Evolutionary conservation across 2,888 invertebrate species (phyloP).

Genomic region (Agrypnus murinus): DNA sequence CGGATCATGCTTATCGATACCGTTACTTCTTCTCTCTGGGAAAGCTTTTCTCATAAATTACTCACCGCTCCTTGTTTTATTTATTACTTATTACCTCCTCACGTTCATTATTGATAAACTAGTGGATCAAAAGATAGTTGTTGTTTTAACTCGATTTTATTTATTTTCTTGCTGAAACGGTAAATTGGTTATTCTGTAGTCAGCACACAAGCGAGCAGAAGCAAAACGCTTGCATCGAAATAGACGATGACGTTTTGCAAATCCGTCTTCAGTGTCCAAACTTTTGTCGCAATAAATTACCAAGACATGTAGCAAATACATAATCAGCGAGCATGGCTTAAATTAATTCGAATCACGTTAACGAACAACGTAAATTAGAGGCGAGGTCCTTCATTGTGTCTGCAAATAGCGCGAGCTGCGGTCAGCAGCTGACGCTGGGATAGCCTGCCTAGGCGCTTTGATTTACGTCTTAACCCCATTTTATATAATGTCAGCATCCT

Average conservation of each 20-base stretch:
- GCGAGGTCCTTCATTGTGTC: conserved; percentile 64
- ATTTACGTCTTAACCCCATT: conserved; percentile 77
- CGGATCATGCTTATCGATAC: no score
- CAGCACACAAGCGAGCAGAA: no score
- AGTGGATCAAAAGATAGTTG: no score
- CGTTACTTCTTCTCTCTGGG: no score
- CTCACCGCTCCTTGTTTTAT: no score
- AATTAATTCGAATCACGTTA: conserved; percentile 71
- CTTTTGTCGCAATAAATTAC: conserved; percentile 66
- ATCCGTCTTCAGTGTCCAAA: conserved; percentile 58
- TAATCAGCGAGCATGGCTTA: conserved; percentile 67
- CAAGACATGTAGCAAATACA: conserved; percentile 70
- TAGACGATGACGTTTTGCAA: conserved; percentile 54
- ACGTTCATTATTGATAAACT: no score
- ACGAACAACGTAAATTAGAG: conserved; percentile 70
- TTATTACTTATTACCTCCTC: no score
- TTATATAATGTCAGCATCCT: conserved; percentile 74
- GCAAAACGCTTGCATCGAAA: conserved; percentile 44
- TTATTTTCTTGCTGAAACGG: conserved; percentile 15
- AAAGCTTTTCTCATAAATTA: no score
- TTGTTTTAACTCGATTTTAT: not conserved
- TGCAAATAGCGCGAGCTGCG: conserved; percentile 67
- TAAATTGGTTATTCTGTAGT: conserved; percentile 42
- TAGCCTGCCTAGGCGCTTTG: conserved; percentile 71
- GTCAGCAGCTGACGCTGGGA: conserved; percentile 67